phyloP scores from a whole-genome alignment of 2,888 invertebrate genomes.

The Drosophila multiciliata region DNA sequence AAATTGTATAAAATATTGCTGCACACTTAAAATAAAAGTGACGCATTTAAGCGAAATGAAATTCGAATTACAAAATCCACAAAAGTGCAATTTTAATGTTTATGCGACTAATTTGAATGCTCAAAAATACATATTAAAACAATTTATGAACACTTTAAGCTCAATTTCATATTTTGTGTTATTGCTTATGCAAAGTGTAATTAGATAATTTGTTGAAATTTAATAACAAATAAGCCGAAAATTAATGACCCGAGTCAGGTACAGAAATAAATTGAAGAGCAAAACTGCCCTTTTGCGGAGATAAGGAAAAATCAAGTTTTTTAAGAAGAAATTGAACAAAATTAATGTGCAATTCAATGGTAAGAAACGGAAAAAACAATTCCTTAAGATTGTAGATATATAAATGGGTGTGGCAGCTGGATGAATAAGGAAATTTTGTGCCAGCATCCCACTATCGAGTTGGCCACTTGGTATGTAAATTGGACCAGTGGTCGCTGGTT shows the following conservation, averaged over 20 bases:
- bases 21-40: constrained; percentile 22
- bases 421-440: constrained; percentile 48
- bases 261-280: constrained; percentile 32
- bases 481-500: constrained; percentile 26
- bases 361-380: constrained; percentile 1
- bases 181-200: constrained; percentile 45
- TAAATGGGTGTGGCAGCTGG: constrained; percentile 54
- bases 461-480: constrained; percentile 69
- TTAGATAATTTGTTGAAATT: constrained; percentile 48
- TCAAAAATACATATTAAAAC: constrained; percentile 46
- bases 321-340: constrained; percentile 58
- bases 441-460: constrained; percentile 18
- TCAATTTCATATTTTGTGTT: constrained; percentile 10
- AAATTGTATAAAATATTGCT: neutral
- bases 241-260: constrained; percentile 53
- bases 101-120: constrained; percentile 16
- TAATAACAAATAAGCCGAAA: constrained; percentile 42
- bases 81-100: constrained; percentile 22
- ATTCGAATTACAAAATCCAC: constrained; percentile 12
- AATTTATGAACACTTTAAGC: constrained; percentile 49
- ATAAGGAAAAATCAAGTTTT: constrained; percentile 48
- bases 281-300: constrained; percentile 59
- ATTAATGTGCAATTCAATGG: neutral
- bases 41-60: constrained; percentile 37
- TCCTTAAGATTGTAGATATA: constrained; percentile 8